Evolutionary conservation across 1,140 invertebrate genomes (phyloP).

Genomic region (Eumeta japonica): DNA sequence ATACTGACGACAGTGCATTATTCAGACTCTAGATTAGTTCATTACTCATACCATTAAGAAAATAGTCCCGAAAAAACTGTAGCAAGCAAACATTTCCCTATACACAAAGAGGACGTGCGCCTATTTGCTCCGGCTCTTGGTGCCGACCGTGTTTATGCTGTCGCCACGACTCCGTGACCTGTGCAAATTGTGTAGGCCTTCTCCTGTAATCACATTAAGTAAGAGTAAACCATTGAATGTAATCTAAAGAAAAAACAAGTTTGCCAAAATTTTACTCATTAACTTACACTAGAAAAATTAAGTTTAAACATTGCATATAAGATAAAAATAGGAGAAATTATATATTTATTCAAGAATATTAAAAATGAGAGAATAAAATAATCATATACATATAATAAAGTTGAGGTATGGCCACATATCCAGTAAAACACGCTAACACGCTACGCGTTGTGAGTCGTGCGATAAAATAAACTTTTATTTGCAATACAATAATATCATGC

Average conservation of each 20-base stretch:
- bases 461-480: conserved; percentile 1
- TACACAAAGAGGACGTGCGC: no score
- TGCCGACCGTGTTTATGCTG: conserved; percentile 64
- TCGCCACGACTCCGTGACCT: conserved; percentile 68
- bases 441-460: neutral
- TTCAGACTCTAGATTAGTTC: no score
- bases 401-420: no score
- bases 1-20: no score
- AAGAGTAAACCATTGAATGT: neutral
- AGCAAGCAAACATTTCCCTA: neutral
- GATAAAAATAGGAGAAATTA: no score
- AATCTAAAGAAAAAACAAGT: neutral
- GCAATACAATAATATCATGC: no score
- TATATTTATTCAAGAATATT: no score
- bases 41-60: no score
- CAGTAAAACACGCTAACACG: neutral
- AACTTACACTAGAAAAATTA: no score
- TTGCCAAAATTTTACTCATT: neutral
- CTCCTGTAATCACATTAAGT: conserved; percentile 32
- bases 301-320: no score
- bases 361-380: no score
- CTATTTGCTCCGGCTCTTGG: conserved; percentile 49
- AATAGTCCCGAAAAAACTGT: neutral
- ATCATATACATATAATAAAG: no score
- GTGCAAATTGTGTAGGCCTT: conserved; percentile 57